Percentiles rank a stretch among this genome's conserved stretches.
Conservation (phyloP, 2,113 vertebrate genomes). For the Siniperca knerii region DNA sequence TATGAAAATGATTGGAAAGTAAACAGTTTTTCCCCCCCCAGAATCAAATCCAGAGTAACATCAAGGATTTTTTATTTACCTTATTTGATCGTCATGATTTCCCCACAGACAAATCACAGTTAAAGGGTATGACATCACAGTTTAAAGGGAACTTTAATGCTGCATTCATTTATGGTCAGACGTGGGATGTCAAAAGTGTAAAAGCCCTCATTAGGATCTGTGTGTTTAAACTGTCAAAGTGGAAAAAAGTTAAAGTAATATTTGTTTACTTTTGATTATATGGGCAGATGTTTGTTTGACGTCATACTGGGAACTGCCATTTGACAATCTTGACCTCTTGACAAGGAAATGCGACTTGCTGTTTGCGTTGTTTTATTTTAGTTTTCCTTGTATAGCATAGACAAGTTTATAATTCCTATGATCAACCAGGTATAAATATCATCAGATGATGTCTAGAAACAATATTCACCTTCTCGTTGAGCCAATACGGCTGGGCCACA, state of each 20-base stretch:
- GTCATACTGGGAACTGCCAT: background rate
- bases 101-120: conserved; percentile 35
- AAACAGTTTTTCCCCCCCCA: conserved; percentile 29
- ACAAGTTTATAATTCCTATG: background rate
- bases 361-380: background rate
- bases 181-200: background rate
- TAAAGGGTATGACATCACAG: conserved; percentile 49
- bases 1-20: conserved; percentile 64
- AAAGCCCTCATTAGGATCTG: conserved; percentile 16
- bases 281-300: background rate
- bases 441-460: background rate
- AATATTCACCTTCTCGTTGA: background rate
- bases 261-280: background rate
- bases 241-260: background rate
- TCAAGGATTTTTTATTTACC: conserved; percentile 44
- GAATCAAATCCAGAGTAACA: conserved; percentile 36
- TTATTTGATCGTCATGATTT: conserved; percentile 57
- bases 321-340: background rate
- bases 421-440: background rate
- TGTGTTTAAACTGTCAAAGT: background rate
- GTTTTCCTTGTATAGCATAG: background rate
- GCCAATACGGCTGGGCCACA: no score
- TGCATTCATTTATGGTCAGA: conserved; percentile 9
- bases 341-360: background rate
- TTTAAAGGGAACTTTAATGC: conserved; percentile 43